phyloP scores from a whole-genome alignment of 1,140 invertebrate species.

The Eumeta japonica region DNA sequence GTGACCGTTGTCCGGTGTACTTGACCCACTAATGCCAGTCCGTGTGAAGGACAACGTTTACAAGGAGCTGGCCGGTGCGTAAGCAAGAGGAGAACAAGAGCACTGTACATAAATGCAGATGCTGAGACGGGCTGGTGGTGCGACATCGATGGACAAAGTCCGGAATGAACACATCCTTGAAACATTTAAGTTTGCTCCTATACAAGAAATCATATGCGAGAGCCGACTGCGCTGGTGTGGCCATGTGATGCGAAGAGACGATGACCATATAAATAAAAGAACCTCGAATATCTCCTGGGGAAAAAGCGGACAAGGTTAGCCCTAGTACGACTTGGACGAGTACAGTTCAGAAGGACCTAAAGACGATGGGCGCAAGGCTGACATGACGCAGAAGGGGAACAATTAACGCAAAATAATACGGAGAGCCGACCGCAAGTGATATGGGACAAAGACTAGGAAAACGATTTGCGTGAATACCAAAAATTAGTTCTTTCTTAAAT shows the following conservation, averaged over 20 bases:
- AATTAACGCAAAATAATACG: neutral
- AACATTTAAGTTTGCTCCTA: conserved; percentile 6
- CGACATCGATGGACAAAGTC: conserved; percentile 9
- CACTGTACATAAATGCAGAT: conserved; percentile 10
- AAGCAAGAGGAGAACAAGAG: neutral
- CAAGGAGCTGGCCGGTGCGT: conserved; percentile 1
- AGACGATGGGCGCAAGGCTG: neutral
- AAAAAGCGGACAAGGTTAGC: conserved; percentile 1
- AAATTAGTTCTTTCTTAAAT: no score
- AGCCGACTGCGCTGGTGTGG: no score
- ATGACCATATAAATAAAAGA: conserved; percentile 2
- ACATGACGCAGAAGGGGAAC: neutral
- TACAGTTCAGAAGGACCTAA: no score
- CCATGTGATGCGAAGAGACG: conserved; percentile 1
- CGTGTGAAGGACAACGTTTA: conserved; percentile 3
- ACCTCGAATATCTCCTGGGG: neutral
- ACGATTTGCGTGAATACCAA: no score
- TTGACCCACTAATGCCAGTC: conserved; percentile 5
- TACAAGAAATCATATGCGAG: conserved; percentile 4
- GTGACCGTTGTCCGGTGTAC: neutral
- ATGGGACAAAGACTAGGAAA: no score
- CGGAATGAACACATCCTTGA: conserved; percentile 10
- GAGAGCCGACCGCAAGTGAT: conserved; percentile 8
- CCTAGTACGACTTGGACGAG: neutral
- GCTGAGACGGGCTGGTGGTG: conserved; percentile 9